Evolutionary conservation across 2,888 invertebrate species (phyloP), one percentile per base, ranked within the genome.

Genomic region (Drosophila falleni): DNA sequence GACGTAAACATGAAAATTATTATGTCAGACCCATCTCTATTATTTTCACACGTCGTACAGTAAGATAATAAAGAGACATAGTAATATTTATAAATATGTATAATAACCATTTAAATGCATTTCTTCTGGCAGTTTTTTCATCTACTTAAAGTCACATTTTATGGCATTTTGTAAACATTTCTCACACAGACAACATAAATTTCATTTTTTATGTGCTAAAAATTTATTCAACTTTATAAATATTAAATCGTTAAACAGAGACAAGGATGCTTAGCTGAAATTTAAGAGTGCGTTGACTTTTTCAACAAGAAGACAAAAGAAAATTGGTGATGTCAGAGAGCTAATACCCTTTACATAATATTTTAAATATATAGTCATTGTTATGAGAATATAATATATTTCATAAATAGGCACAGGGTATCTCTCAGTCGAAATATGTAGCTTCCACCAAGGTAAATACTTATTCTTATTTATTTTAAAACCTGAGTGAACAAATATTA

Each of bases 51-150:
- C 83, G 63, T 73, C 50, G 56, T 26, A 49, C 46, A 11, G 33
- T 3, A 6, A 35, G 35, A 44, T 5, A 46, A 58, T 31, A 44
- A 44, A 47, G 47, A 62, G 49, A 41, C 65, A 86, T 74, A 86
- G 64, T 64, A 76, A 68, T 75, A n/a, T 72, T 58, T 37, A 64
- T 64, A 60, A 75, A 68, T 60, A 67, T 31, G 8, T 31, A 60
- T 60, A 53, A 69, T 60, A 60, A 42, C 37, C 29, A 59, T 50
- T 74, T 63, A 63, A 80, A 77, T 59, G 73, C 60, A 60, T 72
- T 62, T 60, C 42, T 58, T 35, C 41, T 33, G 31, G 15, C 55
- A 47, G 19, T 31, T 53, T 68, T 11, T 39, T 29, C 29, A 2
- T 23, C 37, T 50, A 49, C 41, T 49, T 49, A 39, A 44, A 50